Conservation (phyloP, 2,888 invertebrate genomes). For the Lucinisca nassula region DNA sequence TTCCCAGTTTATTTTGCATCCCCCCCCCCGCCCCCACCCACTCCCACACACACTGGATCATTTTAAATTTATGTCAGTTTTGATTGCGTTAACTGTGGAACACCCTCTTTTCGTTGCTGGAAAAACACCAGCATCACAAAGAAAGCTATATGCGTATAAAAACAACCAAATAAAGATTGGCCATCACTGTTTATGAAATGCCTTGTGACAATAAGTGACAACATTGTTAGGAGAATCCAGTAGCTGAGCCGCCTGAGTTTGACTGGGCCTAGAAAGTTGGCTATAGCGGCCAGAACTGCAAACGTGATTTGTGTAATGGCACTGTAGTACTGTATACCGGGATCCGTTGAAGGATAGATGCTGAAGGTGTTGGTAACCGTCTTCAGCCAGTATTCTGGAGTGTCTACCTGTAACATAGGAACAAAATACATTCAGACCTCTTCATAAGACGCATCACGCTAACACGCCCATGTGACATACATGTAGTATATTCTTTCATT, state of each 20-base stretch:
- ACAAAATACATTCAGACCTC: too few relatives aligned
- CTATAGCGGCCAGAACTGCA: background rate
- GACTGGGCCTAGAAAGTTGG: constrained; percentile 8
- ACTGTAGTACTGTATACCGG: background rate
- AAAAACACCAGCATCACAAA: constrained; percentile 34
- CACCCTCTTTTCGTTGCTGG: background rate
- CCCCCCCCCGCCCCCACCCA: too few relatives aligned
- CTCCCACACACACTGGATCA: too few relatives aligned
- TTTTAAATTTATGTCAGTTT: background rate
- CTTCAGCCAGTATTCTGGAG: constrained; percentile 31
- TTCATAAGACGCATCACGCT: too few relatives aligned
- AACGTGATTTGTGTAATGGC: constrained; percentile 17
- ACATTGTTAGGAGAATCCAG: constrained; percentile 18
- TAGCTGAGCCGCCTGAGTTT: constrained; percentile 22
- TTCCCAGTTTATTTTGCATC: too few relatives aligned
- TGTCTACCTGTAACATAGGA: constrained; percentile 19
- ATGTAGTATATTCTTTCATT: too few relatives aligned
- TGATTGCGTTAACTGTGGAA: background rate
- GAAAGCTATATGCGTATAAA: constrained; percentile 28
- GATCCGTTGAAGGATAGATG: background rate
- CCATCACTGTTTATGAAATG: constrained; percentile 22
- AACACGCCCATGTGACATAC: too few relatives aligned
- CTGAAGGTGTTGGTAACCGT: constrained; percentile 21
- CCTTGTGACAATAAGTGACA: constrained; percentile 19
- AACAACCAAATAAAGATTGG: constrained; percentile 12